Conservation (phyloP, 2,113 vertebrate species). For the Pogona vitticeps region DNA sequence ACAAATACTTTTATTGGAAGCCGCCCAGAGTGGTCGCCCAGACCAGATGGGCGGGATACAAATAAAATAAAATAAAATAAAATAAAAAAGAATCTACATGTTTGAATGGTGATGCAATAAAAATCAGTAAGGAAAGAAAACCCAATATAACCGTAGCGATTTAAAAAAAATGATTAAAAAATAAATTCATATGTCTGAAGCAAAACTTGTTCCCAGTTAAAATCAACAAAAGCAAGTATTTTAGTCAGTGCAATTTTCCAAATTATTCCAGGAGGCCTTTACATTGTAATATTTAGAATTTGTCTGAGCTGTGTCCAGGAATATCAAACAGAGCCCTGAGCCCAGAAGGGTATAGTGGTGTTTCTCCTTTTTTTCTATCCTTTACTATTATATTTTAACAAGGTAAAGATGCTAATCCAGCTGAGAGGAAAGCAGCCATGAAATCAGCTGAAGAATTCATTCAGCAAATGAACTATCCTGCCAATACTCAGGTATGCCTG, state of each 20-base stretch:
- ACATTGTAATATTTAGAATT: neutral
- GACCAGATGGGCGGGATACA: too few species aligned
- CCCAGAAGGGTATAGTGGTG: too few species aligned
- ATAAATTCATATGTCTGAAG: neutral
- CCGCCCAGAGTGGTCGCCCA: too few species aligned
- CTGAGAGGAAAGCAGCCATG: conserved; percentile 90
- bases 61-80: too few species aligned
- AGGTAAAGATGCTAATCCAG: conserved; percentile 88
- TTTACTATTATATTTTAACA: conserved; percentile 52
- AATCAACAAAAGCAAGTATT: neutral
- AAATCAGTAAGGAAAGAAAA: neutral
- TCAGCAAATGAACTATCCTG: conserved; percentile 87
- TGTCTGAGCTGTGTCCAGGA: neutral
- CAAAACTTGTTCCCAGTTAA: too few species aligned
- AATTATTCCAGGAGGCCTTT: neutral
- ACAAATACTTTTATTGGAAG: too few species aligned
- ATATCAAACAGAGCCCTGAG: neutral
- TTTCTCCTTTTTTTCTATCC: conserved; percentile 22
- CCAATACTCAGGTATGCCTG: conserved; percentile 84
- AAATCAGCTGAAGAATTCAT: conserved; percentile 91
- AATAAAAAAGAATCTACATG: too few species aligned
- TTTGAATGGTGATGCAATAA: neutral
- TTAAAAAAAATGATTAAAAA: too few species aligned
- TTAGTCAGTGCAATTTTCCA: neutral
- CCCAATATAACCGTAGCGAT: neutral